phyloP scores from a whole-genome alignment of 2,113 vertebrate species.

The Neodon shergylaensis region DNA sequence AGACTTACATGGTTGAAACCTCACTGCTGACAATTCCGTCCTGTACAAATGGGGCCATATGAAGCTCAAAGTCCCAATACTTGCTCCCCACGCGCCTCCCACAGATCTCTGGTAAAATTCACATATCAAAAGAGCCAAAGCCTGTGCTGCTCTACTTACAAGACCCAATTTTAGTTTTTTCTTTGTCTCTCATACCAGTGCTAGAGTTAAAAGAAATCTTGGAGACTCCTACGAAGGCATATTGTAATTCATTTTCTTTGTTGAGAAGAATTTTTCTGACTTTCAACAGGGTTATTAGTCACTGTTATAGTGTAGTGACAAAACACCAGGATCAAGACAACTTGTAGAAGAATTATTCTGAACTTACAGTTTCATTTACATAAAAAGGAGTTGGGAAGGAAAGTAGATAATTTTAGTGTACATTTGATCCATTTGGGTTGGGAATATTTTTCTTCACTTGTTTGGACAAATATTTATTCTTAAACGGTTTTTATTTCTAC shows the following conservation, averaged over 20 bases:
- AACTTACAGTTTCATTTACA: not conserved
- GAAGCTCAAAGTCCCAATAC: not conserved
- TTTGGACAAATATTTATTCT: conserved; percentile 1
- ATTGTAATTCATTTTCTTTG: not conserved
- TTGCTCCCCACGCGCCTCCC: not conserved
- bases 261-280: not conserved
- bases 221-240: not conserved
- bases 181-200: not conserved
- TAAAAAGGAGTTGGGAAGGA: not conserved
- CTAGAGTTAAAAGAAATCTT: not conserved
- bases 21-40: too few species aligned
- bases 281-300: not conserved
- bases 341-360: not conserved
- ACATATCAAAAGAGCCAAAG: not conserved
- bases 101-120: not conserved
- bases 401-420: not conserved
- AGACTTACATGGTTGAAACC: not conserved
- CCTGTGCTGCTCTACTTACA: conserved; percentile 1
- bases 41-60: too few species aligned
- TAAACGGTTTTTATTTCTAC: not conserved
- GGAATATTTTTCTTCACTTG: not conserved
- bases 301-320: not conserved
- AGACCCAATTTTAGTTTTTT: not conserved
- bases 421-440: conserved; percentile 4
- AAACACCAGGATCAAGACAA: not conserved